Evolutionary conservation across 2,888 invertebrate genomes (phyloP).

Genomic region (Heliconius aoede): DNA sequence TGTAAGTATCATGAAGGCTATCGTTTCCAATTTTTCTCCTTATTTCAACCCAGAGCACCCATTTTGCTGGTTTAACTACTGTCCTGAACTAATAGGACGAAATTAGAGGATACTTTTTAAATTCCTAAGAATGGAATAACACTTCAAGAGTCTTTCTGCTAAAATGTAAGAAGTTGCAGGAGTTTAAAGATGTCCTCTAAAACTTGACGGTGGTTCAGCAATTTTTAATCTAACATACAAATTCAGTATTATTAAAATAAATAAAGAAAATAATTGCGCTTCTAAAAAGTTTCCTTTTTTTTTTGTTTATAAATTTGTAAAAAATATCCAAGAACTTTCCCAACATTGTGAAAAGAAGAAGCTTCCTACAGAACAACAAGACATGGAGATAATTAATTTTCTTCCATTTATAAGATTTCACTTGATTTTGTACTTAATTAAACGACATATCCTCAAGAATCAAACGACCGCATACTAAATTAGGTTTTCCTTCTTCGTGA

Average conservation of each 20-base stretch:
- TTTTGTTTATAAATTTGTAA: not conserved
- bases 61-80: too few relatives aligned
- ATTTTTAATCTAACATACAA: not conserved
- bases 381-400: constrained; percentile 35
- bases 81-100: too few relatives aligned
- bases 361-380: constrained; percentile 3
- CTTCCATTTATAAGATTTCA: constrained; percentile 59
- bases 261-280: too few relatives aligned
- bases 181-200: too few relatives aligned
- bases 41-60: too few relatives aligned
- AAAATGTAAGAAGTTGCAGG: too few relatives aligned
- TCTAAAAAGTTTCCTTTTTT: not conserved
- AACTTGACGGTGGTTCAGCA: too few relatives aligned
- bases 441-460: not conserved
- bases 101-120: too few relatives aligned
- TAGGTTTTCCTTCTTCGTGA: not conserved
- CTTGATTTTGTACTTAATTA: constrained; percentile 58
- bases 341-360: not conserved
- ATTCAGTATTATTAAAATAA: not conserved
- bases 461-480: not conserved
- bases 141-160: too few relatives aligned
- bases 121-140: too few relatives aligned
- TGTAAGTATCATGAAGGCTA: too few relatives aligned
- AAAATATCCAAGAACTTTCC: not conserved
- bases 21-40: too few relatives aligned